Percentiles rank a stretch among this genome's conserved stretches.
These are phyloP conservation scores for Platypus cylindrus DNA, from an alignment of 2,888 invertebrate genomes.

Conservation along the genomic window DNA sequence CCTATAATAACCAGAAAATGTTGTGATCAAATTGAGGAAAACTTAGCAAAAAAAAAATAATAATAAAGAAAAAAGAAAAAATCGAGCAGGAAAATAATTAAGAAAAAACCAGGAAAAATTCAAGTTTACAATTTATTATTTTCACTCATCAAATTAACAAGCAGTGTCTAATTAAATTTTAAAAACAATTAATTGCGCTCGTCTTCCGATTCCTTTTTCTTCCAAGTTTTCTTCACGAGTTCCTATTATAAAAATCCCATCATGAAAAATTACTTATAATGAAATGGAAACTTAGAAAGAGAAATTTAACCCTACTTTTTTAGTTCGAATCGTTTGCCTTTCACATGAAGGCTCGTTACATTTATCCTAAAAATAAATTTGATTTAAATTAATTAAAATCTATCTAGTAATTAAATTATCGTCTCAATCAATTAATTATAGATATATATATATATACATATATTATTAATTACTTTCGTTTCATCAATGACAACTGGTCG, in stretches of 20 bases:
- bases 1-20: no score
- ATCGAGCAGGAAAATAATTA: no score
- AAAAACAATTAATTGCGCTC: no score
- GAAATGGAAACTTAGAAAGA: neutral
- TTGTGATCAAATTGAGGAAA: no score
- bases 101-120: no score
- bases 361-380: constrained; percentile 1
- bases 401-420: neutral
- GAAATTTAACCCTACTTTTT: constrained; percentile 5
- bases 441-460: constrained; percentile 1
- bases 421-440: no score
- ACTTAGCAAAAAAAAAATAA: no score
- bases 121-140: no score
- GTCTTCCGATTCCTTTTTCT: no score
- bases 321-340: constrained; percentile 8
- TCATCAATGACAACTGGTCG: constrained; percentile 5
- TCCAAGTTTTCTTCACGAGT: constrained; percentile 12
- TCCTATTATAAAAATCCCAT: constrained; percentile 8
- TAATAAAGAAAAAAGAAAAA: no score
- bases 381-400: neutral
- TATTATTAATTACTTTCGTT: constrained; percentile 3
- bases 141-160: no score
- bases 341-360: neutral
- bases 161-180: no score
- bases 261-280: neutral